Conservation (phyloP, 30 jellyfish, hydroid and myxozoan genomes). For the Clytia hemisphaerica region DNA sequence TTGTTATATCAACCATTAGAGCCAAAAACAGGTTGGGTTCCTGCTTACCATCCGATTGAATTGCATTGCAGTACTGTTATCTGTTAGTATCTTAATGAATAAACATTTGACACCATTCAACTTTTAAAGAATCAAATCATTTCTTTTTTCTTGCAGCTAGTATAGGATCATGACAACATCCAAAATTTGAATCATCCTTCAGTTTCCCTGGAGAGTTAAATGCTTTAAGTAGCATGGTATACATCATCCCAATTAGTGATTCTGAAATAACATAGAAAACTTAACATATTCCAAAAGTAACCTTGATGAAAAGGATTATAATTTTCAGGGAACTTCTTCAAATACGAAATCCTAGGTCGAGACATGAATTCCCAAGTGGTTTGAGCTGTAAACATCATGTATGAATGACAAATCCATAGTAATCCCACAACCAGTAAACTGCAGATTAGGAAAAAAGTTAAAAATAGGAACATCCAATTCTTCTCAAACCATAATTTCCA, state of each 20-base stretch:
- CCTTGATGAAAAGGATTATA: slow-evolving; percentile 96
- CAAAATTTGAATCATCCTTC: too few species aligned
- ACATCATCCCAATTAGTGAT: slow-evolving; percentile 81
- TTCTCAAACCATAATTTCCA: slow-evolving; percentile 73
- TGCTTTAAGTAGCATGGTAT: too few species aligned
- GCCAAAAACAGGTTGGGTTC: too few species aligned
- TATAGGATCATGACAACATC: too few species aligned
- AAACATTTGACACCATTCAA: too few species aligned
- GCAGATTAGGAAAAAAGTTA: slow-evolving; percentile 40
- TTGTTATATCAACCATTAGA: too few species aligned
- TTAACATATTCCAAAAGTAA: slow-evolving; percentile 53
- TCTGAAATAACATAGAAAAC: slow-evolving; percentile 76
- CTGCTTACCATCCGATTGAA: too few species aligned
- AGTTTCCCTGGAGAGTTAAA: too few species aligned
- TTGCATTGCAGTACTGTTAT: too few species aligned
- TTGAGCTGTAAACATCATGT: slow-evolving; percentile 98
- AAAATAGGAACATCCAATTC: slow-evolving; percentile 71
- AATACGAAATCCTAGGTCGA: slow-evolving; percentile 84
- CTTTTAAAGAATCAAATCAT: too few species aligned
- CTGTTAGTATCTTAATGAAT: too few species aligned
- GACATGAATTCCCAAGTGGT: slow-evolving; percentile 99
- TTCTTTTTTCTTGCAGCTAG: too few species aligned
- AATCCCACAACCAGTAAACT: slow-evolving; percentile 49
- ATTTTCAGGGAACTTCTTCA: slow-evolving; percentile 84
- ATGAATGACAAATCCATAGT: slow-evolving; percentile 79